Percentiles rank a stretch among this genome's conserved stretches.
phyloP scores from a whole-genome alignment of 2,113 vertebrate species.

The Silurus meridionalis region DNA sequence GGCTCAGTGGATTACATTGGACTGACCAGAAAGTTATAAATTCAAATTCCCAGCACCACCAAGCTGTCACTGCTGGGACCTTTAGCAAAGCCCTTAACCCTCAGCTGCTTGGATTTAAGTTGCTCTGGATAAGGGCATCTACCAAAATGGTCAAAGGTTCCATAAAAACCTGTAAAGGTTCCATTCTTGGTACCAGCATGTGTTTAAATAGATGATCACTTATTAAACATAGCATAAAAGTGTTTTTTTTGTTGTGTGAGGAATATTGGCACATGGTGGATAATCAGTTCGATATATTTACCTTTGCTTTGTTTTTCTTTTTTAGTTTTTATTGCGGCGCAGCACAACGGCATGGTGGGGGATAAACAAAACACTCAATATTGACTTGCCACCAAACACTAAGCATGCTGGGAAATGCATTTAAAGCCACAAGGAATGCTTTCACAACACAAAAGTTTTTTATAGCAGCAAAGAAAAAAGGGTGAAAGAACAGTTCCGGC shows the following conservation, averaged over 20 bases:
- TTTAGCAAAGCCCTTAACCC: too few species aligned
- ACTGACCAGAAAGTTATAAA: too few species aligned
- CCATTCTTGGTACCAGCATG: slow-evolving; percentile 33
- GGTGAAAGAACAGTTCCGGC: not conserved
- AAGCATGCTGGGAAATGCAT: not conserved
- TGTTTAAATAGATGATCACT: slow-evolving; percentile 39
- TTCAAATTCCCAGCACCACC: too few species aligned
- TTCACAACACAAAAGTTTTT: slow-evolving; percentile 1
- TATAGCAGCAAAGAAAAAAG: not conserved
- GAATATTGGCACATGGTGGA: slow-evolving; percentile 23
- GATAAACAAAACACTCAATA: slow-evolving; percentile 13
- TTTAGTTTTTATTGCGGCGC: slow-evolving; percentile 27
- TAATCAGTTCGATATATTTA: slow-evolving; percentile 18
- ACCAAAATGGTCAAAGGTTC: too few species aligned
- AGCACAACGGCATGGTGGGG: slow-evolving; percentile 11
- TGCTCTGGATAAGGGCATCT: not conserved
- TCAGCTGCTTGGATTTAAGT: slow-evolving; percentile 41
- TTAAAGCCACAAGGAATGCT: slow-evolving; percentile 17
- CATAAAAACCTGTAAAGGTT: not conserved
- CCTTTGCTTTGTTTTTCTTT: slow-evolving; percentile 15
- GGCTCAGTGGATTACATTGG: too few species aligned
- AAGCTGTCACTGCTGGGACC: too few species aligned
- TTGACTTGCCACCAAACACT: slow-evolving; percentile 19
- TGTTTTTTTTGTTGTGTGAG: slow-evolving; percentile 5
- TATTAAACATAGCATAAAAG: slow-evolving; percentile 45